Conservation (phyloP, 2,113 vertebrate species). For the Fregetta grallaria region DNA sequence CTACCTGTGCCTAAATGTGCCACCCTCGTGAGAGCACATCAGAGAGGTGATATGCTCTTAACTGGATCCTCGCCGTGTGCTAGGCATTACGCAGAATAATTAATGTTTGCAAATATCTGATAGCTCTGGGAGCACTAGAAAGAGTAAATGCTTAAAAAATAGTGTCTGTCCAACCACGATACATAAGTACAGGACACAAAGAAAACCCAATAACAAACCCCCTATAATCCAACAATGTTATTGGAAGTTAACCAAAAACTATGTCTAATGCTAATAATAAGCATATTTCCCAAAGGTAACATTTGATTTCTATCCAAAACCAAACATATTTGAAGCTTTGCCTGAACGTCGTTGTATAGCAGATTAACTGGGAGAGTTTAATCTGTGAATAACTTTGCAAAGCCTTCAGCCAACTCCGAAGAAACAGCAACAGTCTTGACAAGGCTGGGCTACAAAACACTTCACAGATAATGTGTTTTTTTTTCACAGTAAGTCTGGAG, state of each 20-base stretch:
- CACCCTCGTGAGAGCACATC: neutral
- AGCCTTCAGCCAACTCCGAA: neutral
- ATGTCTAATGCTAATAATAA: conserved; percentile 21
- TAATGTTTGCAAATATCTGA: neutral
- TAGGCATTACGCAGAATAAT: neutral
- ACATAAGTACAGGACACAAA: neutral
- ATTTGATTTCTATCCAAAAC: conserved; percentile 27
- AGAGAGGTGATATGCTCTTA: neutral
- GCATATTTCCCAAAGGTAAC: conserved; percentile 43
- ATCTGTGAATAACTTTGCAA: neutral
- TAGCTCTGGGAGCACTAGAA: neutral
- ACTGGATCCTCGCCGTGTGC: neutral
- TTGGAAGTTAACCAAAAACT: conserved; percentile 5
- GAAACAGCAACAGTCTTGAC: neutral
- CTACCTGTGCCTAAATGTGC: neutral
- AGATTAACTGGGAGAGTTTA: neutral
- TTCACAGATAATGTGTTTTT: neutral
- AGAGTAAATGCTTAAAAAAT: neutral
- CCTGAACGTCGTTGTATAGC: neutral
- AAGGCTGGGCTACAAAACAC: neutral
- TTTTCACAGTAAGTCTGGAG: neutral
- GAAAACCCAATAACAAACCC: neutral
- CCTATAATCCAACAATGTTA: neutral
- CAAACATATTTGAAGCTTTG: neutral
- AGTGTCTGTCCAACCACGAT: neutral